Percentiles rank a stretch among this genome's conserved stretches.
Evolutionary conservation across 2,113 vertebrate species (phyloP).

Genomic region (Zosterops japonicus): DNA sequence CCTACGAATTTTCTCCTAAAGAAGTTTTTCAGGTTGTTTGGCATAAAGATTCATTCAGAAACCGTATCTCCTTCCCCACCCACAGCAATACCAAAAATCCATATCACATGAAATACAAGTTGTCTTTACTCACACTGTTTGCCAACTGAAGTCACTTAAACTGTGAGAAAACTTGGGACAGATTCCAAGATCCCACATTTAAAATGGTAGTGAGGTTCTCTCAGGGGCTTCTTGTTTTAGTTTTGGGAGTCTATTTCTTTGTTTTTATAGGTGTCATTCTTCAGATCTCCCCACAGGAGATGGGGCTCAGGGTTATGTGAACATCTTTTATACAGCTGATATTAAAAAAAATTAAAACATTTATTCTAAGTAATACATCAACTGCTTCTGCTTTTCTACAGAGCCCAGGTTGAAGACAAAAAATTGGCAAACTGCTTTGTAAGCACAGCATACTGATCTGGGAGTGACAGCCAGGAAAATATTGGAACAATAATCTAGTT

Average conservation of each 20-base stretch:
- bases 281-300: not conserved
- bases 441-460: not conserved
- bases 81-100: not conserved
- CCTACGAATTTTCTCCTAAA: not conserved
- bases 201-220: not conserved
- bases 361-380: not conserved
- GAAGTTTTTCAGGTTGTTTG: not conserved
- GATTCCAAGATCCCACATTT: not conserved
- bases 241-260: not conserved
- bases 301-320: not conserved
- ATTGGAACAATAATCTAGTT: not conserved
- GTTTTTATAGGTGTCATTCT: not conserved
- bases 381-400: not conserved
- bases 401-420: not conserved
- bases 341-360: not conserved
- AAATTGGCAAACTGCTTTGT: not conserved
- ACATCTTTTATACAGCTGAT: not conserved
- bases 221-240: not conserved
- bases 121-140: not conserved
- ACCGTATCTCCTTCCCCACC: not conserved
- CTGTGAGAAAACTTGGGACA: not conserved
- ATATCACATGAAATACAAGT: not conserved
- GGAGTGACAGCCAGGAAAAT: not conserved
- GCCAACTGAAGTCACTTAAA: not conserved
- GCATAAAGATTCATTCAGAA: not conserved